phyloP scores from a whole-genome alignment of 2,888 invertebrate genomes.

The Polylopha cassiicola region DNA sequence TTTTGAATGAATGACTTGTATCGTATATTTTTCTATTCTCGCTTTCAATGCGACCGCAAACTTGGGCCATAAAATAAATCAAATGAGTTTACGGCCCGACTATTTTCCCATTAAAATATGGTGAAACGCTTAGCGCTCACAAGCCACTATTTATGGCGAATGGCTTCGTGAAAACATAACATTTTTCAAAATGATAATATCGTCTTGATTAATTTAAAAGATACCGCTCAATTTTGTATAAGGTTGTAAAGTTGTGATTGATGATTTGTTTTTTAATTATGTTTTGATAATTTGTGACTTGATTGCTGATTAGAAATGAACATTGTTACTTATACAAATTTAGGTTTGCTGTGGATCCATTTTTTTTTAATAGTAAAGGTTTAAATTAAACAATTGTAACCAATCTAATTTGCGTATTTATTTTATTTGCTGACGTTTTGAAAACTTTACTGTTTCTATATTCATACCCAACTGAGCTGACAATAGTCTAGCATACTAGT shows the following conservation, averaged over 20 bases:
- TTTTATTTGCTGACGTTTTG: too few species aligned
- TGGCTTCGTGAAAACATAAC: conserved; percentile 38
- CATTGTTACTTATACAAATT: too few species aligned
- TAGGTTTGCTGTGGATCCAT: too few species aligned
- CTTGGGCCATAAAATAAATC: conserved; percentile 69
- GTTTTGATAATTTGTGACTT: too few species aligned
- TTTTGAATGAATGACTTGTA: too few species aligned
- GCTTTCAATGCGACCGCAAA: conserved; percentile 35
- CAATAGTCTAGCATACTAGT: too few species aligned
- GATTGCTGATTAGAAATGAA: too few species aligned
- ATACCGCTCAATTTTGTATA: conserved; percentile 6
- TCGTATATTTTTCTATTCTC: conserved; percentile 18
- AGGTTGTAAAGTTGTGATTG: conserved; percentile 1
- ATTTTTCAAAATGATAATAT: conserved; percentile 14
- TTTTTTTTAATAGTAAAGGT: too few species aligned
- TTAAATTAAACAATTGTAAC: too few species aligned
- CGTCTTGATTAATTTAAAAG: conserved; percentile 13
- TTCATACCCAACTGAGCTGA: too few species aligned
- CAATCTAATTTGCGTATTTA: too few species aligned
- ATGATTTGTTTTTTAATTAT: not conserved
- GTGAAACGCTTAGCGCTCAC: conserved; percentile 57
- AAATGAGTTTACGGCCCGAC: conserved; percentile 67
- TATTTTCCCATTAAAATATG: conserved; percentile 70
- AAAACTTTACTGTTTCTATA: too few species aligned
- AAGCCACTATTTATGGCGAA: conserved; percentile 22